Percentiles rank a stretch among this genome's conserved stretches.
These are phyloP conservation scores for Platynereis dumerilii DNA, from an alignment of 2,888 invertebrate genomes.

Conservation along the genomic window DNA sequence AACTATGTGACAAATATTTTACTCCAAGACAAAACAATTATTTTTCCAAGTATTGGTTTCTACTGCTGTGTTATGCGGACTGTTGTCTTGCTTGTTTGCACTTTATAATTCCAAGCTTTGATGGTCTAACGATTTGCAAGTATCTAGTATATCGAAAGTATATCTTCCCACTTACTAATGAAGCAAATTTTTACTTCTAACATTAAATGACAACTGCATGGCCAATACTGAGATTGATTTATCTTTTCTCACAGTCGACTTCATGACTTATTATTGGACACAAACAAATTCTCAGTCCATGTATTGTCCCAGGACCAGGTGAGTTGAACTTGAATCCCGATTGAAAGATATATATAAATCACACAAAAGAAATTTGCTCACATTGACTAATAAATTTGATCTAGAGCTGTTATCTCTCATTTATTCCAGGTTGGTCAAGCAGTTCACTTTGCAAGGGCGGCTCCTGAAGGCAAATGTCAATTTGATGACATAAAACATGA, in stretches of 20 bases:
- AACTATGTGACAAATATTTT: no score
- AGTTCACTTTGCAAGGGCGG: constrained; percentile 52
- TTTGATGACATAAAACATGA: constrained; percentile 51
- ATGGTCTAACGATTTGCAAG: no score
- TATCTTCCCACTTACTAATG: no score
- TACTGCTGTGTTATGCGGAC: not conserved
- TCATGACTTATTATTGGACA: constrained; percentile 48
- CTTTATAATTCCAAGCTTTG: no score
- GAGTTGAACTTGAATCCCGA: constrained; percentile 4
- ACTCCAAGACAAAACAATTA: not conserved
- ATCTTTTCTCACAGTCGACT: constrained; percentile 44
- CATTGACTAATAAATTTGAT: no score
- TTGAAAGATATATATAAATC: no score
- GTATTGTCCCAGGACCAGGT: constrained; percentile 56
- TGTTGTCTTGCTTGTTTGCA: not conserved
- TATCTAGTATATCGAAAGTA: no score
- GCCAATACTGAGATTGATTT: not conserved
- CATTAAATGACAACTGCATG: no score
- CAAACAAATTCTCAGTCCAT: constrained; percentile 56
- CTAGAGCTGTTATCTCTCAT: no score
- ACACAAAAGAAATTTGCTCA: no score
- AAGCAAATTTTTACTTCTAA: no score
- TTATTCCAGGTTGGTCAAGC: constrained; percentile 47
- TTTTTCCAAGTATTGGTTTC: not conserved
- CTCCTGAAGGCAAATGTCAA: constrained; percentile 46